Evolutionary conservation across 2,113 vertebrate genomes (phyloP).

Genomic region (Condylura cristata): DNA sequence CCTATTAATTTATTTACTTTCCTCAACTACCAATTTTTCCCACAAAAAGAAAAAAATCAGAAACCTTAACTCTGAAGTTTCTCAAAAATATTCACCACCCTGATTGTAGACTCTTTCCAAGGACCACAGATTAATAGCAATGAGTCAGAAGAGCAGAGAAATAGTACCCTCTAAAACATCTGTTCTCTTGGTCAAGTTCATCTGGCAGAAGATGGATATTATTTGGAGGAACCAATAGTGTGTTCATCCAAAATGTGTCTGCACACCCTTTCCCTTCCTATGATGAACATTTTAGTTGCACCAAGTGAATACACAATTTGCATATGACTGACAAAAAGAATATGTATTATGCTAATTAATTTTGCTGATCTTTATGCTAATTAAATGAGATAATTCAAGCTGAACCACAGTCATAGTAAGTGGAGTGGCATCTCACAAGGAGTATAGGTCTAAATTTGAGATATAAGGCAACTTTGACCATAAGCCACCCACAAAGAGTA

Average conservation of each 20-base stretch:
- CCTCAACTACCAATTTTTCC: constrained; percentile 19
- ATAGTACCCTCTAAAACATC: not conserved
- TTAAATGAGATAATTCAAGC: not conserved
- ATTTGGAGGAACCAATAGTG: not conserved
- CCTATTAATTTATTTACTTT: constrained; percentile 18
- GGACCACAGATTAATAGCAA: not conserved
- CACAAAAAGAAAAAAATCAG: constrained; percentile 31
- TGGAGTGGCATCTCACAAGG: not conserved
- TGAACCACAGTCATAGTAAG: not conserved
- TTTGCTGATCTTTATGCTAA: not conserved
- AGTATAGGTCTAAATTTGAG: not conserved
- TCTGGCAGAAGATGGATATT: not conserved
- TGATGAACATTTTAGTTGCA: not conserved
- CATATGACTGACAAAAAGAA: not conserved
- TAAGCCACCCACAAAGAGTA: not conserved
- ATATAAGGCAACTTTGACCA: not conserved
- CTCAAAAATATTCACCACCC: not conserved
- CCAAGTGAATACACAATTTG: not conserved
- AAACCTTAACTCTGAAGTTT: not conserved
- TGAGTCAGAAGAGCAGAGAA: not conserved
- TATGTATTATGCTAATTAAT: not conserved
- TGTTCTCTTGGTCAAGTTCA: not conserved
- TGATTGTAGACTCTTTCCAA: not conserved
- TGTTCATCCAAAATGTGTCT: not conserved
- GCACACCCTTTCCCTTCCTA: not conserved